Evolutionary conservation across 2,888 invertebrate genomes (phyloP).

Genomic region (Sepioteuthis lessoniana): DNA sequence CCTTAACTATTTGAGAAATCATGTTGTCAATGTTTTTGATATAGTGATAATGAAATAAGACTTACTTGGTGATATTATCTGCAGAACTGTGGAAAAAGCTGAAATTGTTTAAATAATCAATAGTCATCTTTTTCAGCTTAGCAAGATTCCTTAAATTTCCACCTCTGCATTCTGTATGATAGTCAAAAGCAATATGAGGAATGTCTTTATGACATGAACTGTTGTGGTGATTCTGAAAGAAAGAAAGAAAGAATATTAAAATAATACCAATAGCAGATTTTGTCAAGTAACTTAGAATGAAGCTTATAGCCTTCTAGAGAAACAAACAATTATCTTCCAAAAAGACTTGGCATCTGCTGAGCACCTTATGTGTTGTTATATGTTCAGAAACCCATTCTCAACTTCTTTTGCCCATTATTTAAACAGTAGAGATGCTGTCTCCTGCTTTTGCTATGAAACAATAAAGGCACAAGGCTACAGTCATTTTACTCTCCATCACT

Average conservation of each 20-base stretch:
- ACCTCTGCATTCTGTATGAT: slow-evolving; percentile 93
- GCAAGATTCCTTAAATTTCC: slow-evolving; percentile 86
- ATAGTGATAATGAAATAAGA: neutral
- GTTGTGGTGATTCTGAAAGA: slow-evolving; percentile 84
- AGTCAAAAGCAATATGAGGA: slow-evolving; percentile 93
- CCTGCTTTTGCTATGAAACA: no score
- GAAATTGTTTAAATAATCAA: slow-evolving; percentile 83
- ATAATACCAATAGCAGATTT: no score
- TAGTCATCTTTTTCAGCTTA: slow-evolving; percentile 87
- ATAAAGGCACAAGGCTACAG: no score
- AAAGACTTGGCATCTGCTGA: no score
- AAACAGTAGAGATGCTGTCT: no score
- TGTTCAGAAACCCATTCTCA: no score
- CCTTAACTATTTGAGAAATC: neutral
- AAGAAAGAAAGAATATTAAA: slow-evolving; percentile 48
- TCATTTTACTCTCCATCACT: no score
- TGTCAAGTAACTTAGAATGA: no score
- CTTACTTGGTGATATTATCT: slow-evolving; percentile 59
- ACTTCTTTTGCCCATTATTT: no score
- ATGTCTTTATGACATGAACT: slow-evolving; percentile 84
- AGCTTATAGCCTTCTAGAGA: no score
- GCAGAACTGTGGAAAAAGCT: slow-evolving; percentile 80
- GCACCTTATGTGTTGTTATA: no score
- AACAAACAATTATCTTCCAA: no score
- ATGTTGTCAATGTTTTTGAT: neutral